Evolutionary conservation across 92 coral and sea anemone species (phyloP), one percentile per base, ranked within the genome.

Genomic region (Desmophyllum pertusum): DNA sequence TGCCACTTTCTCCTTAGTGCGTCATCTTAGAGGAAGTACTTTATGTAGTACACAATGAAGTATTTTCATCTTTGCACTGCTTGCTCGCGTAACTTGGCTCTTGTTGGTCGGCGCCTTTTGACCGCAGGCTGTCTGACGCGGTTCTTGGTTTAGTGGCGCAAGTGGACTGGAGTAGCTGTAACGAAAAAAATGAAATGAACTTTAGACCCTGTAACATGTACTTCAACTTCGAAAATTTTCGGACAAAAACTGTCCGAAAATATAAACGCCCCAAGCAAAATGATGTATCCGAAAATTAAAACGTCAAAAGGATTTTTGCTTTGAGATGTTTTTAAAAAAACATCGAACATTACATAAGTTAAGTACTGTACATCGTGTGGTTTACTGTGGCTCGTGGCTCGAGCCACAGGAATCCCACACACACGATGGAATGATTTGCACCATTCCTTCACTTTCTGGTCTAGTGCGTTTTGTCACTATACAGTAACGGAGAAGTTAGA

Each of bases 91-190:
- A 91, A 83, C 77, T 80, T 85, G 36, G 91, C 53, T 38, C 93
- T 71, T 1, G 95, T 72, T 9, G 98, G 98, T 50, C 75, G 87
- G 27, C 95, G 90, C 77, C 92, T 88, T 42, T 84, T 90, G 19
- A 80, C 61, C 0, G 53, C 62, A 43, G 85, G 95, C n/a, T 71
- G 75, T 40, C 81, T 67, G 51, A 87, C 93, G 84, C 98, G 85
- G 82, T 87, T 72, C 83, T 94, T 94, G 1, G 98, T 91, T 17
- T 91, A 78, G 61, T 94, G 98, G 0, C 74, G 78, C 41, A 94
- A 87, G 30, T 81, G 93, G 4, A 86, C 90, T 2, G 98, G 94
- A 33, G 93, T 94, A 63, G 98, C 98, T 94, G 76, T 18, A 51
- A 55, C 2, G 13, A 82, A 13, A 46, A 0, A 23, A 39, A 81